Evolutionary conservation across 2,797 vertebrate genomes (phyloP).

Genomic region (Steatocranus sp.): DNA sequence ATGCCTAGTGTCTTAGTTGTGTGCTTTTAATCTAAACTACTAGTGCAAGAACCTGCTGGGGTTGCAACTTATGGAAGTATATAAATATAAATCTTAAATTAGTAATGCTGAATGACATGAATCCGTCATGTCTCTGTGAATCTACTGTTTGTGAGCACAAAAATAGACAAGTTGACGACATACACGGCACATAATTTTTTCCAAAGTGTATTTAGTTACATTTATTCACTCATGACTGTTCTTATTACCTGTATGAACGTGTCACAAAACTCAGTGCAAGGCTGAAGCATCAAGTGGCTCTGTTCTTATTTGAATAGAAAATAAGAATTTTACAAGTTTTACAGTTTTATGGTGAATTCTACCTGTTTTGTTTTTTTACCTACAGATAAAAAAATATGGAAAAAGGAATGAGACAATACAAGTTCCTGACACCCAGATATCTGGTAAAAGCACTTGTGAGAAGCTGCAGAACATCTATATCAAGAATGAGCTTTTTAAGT

Average conservation of each 20-base stretch:
- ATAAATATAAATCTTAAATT: background rate
- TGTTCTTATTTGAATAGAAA: background rate
- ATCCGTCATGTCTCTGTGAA: background rate
- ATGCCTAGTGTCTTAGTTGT: background rate
- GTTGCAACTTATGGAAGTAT: background rate
- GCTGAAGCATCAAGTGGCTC: background rate
- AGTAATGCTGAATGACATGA: background rate
- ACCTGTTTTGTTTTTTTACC: background rate
- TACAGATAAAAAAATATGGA: accelerated
- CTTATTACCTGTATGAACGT: background rate
- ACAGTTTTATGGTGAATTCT: background rate
- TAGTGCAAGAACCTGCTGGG: background rate
- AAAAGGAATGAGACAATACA: accelerated
- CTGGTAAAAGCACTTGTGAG: background rate
- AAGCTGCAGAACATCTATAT: slow-evolving; percentile 34
- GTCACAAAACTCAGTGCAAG: background rate
- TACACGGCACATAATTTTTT: background rate
- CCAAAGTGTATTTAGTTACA: background rate
- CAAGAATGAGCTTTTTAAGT: background rate
- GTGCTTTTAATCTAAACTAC: background rate
- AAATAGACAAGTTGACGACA: accelerated
- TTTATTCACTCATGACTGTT: background rate
- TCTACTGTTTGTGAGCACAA: background rate
- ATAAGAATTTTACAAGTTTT: background rate
- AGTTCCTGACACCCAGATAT: background rate